Percentiles rank a stretch among this genome's conserved stretches.
phyloP scores from a whole-genome alignment of 2,888 invertebrate species.

The Rotaria magnacalcarata region DNA sequence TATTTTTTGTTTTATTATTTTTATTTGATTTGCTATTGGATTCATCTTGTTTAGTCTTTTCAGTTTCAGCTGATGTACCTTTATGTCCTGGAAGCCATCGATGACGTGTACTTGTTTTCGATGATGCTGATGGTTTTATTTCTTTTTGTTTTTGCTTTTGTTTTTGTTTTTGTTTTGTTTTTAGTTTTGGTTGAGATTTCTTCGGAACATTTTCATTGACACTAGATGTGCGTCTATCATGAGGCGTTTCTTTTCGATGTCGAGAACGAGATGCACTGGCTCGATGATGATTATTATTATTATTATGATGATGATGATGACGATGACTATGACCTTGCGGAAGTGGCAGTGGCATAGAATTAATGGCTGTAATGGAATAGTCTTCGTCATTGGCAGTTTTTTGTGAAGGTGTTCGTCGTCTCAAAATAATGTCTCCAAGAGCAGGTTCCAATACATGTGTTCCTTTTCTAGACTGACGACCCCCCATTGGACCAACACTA shows the following conservation, averaged over 20 bases:
- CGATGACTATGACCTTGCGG: background rate
- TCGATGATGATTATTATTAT: background rate
- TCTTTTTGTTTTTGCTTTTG: background rate
- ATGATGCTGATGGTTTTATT: background rate
- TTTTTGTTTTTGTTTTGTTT: too few relatives aligned
- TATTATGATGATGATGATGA: background rate
- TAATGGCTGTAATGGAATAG: background rate
- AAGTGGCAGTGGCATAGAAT: background rate
- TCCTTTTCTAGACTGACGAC: background rate
- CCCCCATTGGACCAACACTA: background rate
- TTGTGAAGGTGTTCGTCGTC: constrained; percentile 16
- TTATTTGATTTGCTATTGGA: background rate
- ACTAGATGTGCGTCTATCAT: background rate
- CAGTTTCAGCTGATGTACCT: background rate
- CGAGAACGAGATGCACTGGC: background rate
- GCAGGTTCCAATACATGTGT: constrained; percentile 21
- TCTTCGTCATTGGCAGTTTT: constrained; percentile 6
- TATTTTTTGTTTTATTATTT: background rate
- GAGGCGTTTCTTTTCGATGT: background rate
- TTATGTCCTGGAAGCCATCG: constrained; percentile 14
- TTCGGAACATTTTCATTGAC: background rate
- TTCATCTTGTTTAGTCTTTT: background rate
- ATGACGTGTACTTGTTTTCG: background rate
- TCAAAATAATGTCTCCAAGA: constrained; percentile 15
- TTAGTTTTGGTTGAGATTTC: background rate